Evolutionary conservation across 1,140 invertebrate genomes (phyloP).

Genomic region (Sminthurides bifidus): DNA sequence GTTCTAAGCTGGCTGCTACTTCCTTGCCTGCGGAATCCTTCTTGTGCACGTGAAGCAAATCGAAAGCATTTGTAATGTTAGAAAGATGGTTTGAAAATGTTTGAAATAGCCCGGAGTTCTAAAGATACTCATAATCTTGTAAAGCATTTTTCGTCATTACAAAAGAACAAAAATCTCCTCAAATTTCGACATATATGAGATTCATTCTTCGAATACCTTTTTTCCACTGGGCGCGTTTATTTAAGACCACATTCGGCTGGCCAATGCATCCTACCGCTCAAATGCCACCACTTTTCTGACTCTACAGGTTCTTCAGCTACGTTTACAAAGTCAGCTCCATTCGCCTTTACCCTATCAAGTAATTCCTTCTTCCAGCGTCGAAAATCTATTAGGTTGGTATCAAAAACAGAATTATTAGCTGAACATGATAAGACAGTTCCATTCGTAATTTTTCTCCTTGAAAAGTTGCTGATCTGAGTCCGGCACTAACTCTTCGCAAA

Average conservation of each 20-base stretch:
- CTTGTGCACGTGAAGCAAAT: too few relatives aligned
- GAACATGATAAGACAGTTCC: too few relatives aligned
- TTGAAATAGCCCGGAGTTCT: conserved; percentile 91
- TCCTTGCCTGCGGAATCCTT: too few relatives aligned
- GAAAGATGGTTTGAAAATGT: conserved; percentile 92
- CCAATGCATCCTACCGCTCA: conserved; percentile 84
- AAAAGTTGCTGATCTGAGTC: too few relatives aligned
- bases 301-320: conserved; percentile 51
- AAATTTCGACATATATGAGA: neutral
- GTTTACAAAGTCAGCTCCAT: too few relatives aligned
- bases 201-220: conserved; percentile 40
- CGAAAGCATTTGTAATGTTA: too few relatives aligned
- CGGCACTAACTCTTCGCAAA: conserved; percentile 62
- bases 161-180: neutral
- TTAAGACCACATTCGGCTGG: conserved; percentile 87
- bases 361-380: conserved; percentile 74
- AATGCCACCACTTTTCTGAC: conserved; percentile 51
- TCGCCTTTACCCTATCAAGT: conserved; percentile 52
- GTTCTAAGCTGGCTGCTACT: too few relatives aligned
- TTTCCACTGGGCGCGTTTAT: conserved; percentile 89
- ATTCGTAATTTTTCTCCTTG: too few relatives aligned
- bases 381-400: too few relatives aligned
- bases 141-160: conserved; percentile 8
- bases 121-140: conserved; percentile 81
- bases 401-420: too few relatives aligned